Evolutionary conservation across 1,140 invertebrate genomes (phyloP), one percentile per base, ranked within the genome.

Genomic region (Anastatus disparis): DNA sequence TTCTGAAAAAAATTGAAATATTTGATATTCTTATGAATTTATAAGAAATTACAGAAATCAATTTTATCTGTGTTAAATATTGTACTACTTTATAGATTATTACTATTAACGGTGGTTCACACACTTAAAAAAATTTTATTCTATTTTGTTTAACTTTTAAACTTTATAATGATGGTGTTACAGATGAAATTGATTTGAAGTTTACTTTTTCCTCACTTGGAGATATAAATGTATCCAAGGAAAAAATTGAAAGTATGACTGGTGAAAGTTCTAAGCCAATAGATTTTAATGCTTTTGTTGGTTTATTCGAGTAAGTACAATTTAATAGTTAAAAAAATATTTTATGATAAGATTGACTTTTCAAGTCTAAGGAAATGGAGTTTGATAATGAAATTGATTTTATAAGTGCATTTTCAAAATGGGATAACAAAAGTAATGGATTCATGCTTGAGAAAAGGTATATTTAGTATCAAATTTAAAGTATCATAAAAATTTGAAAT

Each of bases 241-340:
- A 88, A 50, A 79, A 84, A 15, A 79, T 90, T 6, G 82, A 84
- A n/a, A 82, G 83, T 40, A 90, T 90, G 89, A 76, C 90, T 70
- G 77, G 84, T 29, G 89, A 90, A 81, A 88, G 88, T 86, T 80
- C 87, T 27, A 84, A 86, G 40, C 89, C 89, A 1, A 70, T 90
- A 17, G 87, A 90, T 76, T 89, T 90, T 69, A 88, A 90, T 69
- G 86, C 86, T 3, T 90, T 90, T 74, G 87, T 90, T 1, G 85
- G 87, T 48, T 79, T 90, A 6, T 86, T 90, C 68, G 89, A 88
- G n/a, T 74, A 46, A 73, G 40, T 46, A 20, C 24, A 50, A 40
- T 42, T 29, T 12, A 55, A 13, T 70, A 27, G 27, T 29, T 1
- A 29, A 15, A 53, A 29, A 29, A 56, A 40, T 56, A n/a, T n/a